phyloP scores from a whole-genome alignment of 2,797 vertebrate species.

The Hipposideros larvatus region DNA sequence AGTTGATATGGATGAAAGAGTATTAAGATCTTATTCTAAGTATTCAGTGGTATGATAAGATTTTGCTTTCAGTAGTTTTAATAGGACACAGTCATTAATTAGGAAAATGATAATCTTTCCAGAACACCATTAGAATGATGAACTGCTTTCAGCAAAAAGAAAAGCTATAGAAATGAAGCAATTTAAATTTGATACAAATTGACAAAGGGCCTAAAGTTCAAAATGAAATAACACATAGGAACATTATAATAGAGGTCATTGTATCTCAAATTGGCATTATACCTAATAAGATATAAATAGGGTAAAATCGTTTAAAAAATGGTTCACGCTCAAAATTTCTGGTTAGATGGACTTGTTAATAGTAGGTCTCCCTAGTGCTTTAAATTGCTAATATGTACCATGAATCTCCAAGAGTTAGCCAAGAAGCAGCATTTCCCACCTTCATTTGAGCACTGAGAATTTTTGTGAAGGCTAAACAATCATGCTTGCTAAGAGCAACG shows the following conservation, averaged over 20 bases:
- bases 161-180: background rate
- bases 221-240: background rate
- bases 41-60: background rate
- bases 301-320: background rate
- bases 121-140: background rate
- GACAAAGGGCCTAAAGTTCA: background rate
- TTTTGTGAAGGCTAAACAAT: background rate
- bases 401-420: background rate
- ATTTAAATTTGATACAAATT: constrained; percentile 25
- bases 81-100: constrained; percentile 48
- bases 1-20: background rate
- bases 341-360: background rate
- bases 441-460: background rate
- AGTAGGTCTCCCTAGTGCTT: background rate
- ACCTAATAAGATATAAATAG: background rate
- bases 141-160: background rate
- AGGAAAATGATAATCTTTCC: constrained; percentile 22
- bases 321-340: background rate
- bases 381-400: background rate
- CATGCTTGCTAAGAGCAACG: background rate
- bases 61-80: constrained; percentile 56
- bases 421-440: background rate
- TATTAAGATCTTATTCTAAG: constrained; percentile 32
- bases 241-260: background rate
- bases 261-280: background rate